Evolutionary conservation across 2,113 vertebrate species (phyloP), one percentile per base, ranked within the genome.

Genomic region (Baryphthengus martii): DNA sequence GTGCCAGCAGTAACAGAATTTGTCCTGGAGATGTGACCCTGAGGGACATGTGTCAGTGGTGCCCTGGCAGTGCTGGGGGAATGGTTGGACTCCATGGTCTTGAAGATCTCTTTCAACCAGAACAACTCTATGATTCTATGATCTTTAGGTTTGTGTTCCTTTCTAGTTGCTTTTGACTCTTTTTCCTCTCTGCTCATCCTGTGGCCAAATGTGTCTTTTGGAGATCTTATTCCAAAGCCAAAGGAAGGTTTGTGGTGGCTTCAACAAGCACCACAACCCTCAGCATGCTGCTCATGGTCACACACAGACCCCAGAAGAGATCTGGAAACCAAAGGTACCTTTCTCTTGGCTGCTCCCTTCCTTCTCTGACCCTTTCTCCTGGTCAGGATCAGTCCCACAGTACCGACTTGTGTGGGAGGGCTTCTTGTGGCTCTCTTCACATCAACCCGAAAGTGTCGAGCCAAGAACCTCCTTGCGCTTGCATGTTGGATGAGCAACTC

Each of bases 361-460:
- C 70, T 11, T 3, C 45, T 10, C 14, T 16, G 0, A 6, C 21
- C 33, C 47, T 5, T 21, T 20, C 6, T 5, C 4, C 29, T 0
- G 6, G 33, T 12, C 52, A 50, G 67, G 50, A 19, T 3, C 21
- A 0, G 15, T 31, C 62, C 47, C 6, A 0, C n/a, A 40, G 75
- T 56, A 15, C 23, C 65, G 6, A 1, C 40, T 13, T 0, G 0
- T 26, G 50, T 49, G 10, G 42, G 12, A 11, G 10, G 15, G 17
- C 25, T 50, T 7, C 44, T 67, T 6, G 2, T 16, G 31, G 23
- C 55, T 47, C 29, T 5, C 85, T 5, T 29, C 70, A 39, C 1
- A 16, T 0, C 0, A 0, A 4, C 11, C 29, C 23, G 28, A 4
- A 4, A 14, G 24, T 1, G 3, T 1, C 44, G 28, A 21, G 39